phyloP scores from a whole-genome alignment of 2,113 vertebrate species.

The Rhea pennata region DNA sequence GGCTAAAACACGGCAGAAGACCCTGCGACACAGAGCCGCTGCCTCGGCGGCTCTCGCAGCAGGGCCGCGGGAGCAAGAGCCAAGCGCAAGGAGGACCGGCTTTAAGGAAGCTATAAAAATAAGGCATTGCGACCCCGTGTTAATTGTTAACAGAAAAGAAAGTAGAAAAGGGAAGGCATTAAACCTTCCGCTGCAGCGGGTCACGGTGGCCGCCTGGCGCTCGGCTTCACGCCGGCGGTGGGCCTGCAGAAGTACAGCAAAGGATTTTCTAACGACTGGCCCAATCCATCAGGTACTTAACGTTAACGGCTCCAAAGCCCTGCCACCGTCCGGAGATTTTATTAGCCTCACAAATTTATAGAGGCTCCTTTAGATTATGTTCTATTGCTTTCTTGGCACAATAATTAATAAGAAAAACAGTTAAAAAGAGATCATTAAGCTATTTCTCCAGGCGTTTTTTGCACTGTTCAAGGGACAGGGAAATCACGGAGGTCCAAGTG shows the following conservation, averaged over 20 bases:
- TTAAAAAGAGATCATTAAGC: slow-evolving; percentile 37
- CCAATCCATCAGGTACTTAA: neutral
- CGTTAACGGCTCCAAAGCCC: slow-evolving; percentile 17
- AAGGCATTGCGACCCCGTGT: neutral
- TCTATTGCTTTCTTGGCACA: slow-evolving; percentile 45
- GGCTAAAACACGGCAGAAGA: neutral
- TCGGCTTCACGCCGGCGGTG: fast-evolving
- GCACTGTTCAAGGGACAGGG: neutral
- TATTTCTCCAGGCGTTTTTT: neutral
- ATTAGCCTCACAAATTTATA: slow-evolving; percentile 4
- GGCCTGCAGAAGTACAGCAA: neutral
- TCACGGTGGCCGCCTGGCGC: neutral
- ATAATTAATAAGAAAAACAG: slow-evolving; percentile 50
- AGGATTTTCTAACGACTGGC: slow-evolving; percentile 22
- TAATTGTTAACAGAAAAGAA: slow-evolving; percentile 37
- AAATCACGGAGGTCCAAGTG: neutral
- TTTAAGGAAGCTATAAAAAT: slow-evolving; percentile 33
- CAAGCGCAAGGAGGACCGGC: slow-evolving; percentile 17
- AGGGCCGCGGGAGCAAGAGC: neutral
- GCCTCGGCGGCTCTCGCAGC: neutral
- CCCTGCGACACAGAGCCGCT: neutral
- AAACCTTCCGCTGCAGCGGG: slow-evolving; percentile 4
- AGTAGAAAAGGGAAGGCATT: neutral
- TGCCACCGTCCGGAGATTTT: slow-evolving; percentile 19
- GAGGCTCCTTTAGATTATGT: neutral